Evolutionary conservation across 2,797 vertebrate species (phyloP), one percentile per base, ranked within the genome.

Genomic region (Rhodeus uyekii): DNA sequence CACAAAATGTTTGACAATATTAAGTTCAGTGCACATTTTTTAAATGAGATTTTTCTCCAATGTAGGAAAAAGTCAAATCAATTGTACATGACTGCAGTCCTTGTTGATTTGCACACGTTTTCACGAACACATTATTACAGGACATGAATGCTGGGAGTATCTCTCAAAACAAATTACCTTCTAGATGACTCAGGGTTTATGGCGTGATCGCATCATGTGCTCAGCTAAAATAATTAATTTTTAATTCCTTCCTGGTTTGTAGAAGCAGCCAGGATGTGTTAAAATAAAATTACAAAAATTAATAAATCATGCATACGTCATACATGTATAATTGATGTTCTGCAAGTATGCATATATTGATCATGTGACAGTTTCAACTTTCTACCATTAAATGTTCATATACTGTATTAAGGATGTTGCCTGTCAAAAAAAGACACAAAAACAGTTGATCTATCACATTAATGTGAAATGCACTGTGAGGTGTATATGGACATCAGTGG

Each of bases 151-250:
- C 78, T 65, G n/a, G 24, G 36, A 63, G 67, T 53, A 27, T 53
- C n/a, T 67, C 46, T 53, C 36, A 39, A 76, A 82, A 46, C 50
- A 24, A 55, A 67, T 83, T 79, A 58, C 76, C 68, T 53, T 8
- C 27, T 27, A 14, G 50, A 58, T 65, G 58, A 79, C 63, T 83
- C 63, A 65, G 36, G 24, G 60, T 63, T 79, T 78, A 83, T 44
- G 50, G 69, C 68, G 65, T 55, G 76, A 74, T 36, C 64, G 27
- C 6, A 2, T 55, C 78, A 74, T 61, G 63, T 79, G 55, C 73
- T 65, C 65, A 60, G 36, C 58, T 86, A 83, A 83, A 83, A 55
- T 80, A 74, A 83, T 86, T 4, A 71, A 80, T 83, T 71, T 83
- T 76, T 86, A 78, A 83, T 86, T 75, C 48, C 48, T 74, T 80